Percentiles rank a stretch among this genome's conserved stretches.
phyloP scores from a whole-genome alignment of 2,888 invertebrate genomes.

The Agrilus mali region DNA sequence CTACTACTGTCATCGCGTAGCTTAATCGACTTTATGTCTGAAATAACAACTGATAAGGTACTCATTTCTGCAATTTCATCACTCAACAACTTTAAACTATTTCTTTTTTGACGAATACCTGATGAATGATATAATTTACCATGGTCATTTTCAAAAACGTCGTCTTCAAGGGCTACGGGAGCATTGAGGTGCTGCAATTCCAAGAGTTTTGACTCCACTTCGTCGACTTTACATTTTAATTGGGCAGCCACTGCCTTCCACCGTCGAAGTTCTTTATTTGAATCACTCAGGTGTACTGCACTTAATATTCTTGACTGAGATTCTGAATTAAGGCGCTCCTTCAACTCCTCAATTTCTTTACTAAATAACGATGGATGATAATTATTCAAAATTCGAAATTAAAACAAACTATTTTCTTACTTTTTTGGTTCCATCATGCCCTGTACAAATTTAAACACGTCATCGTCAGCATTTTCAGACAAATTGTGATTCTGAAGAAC shows the following conservation, averaged over 20 bases:
- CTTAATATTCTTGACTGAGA: constrained; percentile 10
- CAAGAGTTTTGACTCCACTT: constrained; percentile 4
- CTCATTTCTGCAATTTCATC: no score
- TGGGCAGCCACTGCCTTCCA: constrained; percentile 13
- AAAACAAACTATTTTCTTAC: no score
- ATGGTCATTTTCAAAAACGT: no score
- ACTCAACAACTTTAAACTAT: no score
- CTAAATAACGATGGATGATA: no score
- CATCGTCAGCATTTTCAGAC: constrained; percentile 2
- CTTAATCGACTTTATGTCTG: no score
- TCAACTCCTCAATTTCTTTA: constrained; percentile 13
- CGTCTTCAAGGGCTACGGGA: no score
- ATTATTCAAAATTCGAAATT: no score
- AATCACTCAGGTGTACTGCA: constrained; percentile 11
- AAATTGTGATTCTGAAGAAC: constrained; percentile 1
- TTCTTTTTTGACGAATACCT: no score
- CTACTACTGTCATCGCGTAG: no score
- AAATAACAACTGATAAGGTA: no score
- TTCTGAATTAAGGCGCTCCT: constrained; percentile 7
- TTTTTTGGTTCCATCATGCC: constrained; percentile 7
- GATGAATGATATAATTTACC: no score
- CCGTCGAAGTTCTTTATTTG: constrained; percentile 14
- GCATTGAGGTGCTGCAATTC: background rate
- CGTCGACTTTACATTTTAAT: constrained; percentile 9
- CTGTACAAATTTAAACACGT: constrained; percentile 5